phyloP scores from a whole-genome alignment of 2,888 invertebrate species.

The Yponomeuta malinellus region DNA sequence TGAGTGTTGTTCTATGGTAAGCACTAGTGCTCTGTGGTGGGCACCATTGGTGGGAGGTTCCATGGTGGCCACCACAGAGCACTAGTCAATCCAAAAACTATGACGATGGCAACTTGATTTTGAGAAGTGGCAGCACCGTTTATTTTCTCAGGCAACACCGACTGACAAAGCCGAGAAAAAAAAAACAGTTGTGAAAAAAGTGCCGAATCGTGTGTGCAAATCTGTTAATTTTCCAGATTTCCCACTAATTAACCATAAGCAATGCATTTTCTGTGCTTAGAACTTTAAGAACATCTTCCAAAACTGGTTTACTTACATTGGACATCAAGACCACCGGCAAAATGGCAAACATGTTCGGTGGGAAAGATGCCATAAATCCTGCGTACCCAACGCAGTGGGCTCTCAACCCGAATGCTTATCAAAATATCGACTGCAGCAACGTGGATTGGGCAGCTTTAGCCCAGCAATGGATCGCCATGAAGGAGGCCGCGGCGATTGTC shows the following conservation, averaged over 20 bases:
- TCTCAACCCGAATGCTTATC: slow-evolving; percentile 86
- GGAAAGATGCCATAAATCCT: slow-evolving; percentile 78
- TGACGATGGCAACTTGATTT: too few species aligned
- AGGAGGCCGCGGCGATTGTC: slow-evolving; percentile 80
- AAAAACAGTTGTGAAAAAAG: neutral
- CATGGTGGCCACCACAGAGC: too few species aligned
- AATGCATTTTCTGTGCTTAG: neutral
- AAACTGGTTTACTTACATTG: neutral
- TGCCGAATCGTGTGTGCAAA: neutral
- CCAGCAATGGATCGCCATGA: slow-evolving; percentile 98
- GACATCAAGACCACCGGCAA: neutral
- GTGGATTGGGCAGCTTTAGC: slow-evolving; percentile 98
- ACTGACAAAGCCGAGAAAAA: neutral
- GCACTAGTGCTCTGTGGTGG: too few species aligned
- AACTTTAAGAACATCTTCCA: neutral
- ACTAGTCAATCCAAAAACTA: too few species aligned
- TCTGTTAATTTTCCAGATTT: neutral
- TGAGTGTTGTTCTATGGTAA: too few species aligned
- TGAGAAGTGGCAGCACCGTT: too few species aligned
- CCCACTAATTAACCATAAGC: neutral
- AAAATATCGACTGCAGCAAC: slow-evolving; percentile 87
- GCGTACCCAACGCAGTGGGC: slow-evolving; percentile 86
- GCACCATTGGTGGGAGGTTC: too few species aligned
- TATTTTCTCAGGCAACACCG: too few species aligned
- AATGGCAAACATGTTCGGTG: slow-evolving; percentile 68